Evolutionary conservation across 1,140 invertebrate genomes (phyloP).

Genomic region (Yoshiicerus persimilis): DNA sequence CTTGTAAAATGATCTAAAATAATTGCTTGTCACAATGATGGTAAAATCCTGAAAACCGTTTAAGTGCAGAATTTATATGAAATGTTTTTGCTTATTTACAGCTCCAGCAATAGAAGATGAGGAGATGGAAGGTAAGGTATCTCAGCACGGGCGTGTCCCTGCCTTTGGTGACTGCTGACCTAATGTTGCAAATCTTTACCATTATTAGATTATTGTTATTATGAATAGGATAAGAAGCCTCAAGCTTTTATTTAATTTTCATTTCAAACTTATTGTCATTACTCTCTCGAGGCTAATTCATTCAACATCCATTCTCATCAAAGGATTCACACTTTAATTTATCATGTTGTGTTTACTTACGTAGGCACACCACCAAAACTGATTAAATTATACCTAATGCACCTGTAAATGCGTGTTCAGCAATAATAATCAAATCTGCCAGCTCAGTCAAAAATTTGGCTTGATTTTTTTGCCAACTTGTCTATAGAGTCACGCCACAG

Average conservation of each 20-base stretch:
- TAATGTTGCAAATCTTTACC: background rate
- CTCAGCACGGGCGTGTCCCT: background rate
- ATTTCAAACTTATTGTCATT: background rate
- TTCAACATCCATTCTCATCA: background rate
- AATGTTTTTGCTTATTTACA: conserved; percentile 5
- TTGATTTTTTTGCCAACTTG: background rate
- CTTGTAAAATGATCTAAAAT: background rate
- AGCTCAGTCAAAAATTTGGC: background rate
- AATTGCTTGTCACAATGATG: background rate
- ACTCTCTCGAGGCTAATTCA: background rate
- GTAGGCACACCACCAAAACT: background rate
- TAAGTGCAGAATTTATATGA: background rate
- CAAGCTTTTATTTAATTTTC: background rate
- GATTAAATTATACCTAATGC: background rate
- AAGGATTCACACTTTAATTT: background rate
- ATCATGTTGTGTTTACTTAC: background rate
- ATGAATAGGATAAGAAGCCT: background rate
- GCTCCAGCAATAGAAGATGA: conserved; percentile 46
- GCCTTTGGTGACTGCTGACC: background rate
- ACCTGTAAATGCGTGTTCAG: background rate
- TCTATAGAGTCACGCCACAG: background rate
- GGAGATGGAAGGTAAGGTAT: conserved; percentile 37
- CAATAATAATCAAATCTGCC: background rate
- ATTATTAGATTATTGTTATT: background rate
- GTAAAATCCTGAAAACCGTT: background rate